These are phyloP conservation scores for Volucella inflata DNA, from an alignment of 2,888 invertebrate species.

Conservation along the genomic window DNA sequence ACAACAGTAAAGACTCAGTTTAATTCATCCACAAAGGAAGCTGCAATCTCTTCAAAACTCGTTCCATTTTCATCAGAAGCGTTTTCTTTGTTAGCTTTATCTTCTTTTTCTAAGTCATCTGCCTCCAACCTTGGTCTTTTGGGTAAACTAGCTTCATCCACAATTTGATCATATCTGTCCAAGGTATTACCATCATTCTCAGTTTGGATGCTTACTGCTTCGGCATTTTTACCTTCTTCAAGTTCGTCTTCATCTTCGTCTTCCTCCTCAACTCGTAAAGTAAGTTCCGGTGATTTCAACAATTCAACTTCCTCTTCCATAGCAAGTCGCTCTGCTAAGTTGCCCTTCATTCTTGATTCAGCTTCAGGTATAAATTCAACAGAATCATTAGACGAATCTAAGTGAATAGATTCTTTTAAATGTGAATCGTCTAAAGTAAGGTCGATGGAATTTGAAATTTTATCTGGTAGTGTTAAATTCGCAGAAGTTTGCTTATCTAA, in stretches of 20 bases:
- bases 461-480: background rate
- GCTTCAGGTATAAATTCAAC: constrained; percentile 52
- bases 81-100: background rate
- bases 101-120: background rate
- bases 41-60: constrained; percentile 75
- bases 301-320: constrained; percentile 13
- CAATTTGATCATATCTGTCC: background rate
- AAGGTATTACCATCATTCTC: background rate
- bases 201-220: background rate
- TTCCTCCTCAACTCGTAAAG: constrained; percentile 61
- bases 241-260: constrained; percentile 50
- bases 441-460: constrained; percentile 43
- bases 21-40: constrained; percentile 78
- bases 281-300: constrained; percentile 64
- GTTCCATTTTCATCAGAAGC: constrained; percentile 38
- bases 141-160: constrained; percentile 21
- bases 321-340: background rate
- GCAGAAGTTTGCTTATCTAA: background rate
- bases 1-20: constrained; percentile 50
- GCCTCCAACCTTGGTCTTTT: constrained; percentile 48
- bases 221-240: background rate
- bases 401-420: constrained; percentile 45
- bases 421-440: constrained; percentile 44
- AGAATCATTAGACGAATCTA: constrained; percentile 67
- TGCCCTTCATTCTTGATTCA: background rate